Evolutionary conservation across 2,888 invertebrate genomes (phyloP).

Genomic region (Physocephala rufipes): DNA sequence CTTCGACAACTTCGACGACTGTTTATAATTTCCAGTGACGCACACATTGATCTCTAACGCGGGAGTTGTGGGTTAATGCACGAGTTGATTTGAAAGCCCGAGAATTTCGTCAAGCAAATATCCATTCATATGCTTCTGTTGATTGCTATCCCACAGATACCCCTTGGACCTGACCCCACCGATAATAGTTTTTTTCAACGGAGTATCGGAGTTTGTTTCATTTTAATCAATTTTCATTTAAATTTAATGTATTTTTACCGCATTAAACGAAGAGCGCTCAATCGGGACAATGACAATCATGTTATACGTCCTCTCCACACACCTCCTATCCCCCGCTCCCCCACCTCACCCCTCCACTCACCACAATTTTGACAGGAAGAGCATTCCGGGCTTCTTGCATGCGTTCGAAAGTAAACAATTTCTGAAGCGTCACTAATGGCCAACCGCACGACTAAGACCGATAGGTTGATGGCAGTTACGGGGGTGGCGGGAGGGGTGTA

Average conservation of each 20-base stretch:
- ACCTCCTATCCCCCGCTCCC: no score
- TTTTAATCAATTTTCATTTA: conserved; percentile 62
- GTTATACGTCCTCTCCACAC: no score
- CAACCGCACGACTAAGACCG: conserved; percentile 37
- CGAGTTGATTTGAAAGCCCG: conserved; percentile 37
- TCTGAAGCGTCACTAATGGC: conserved; percentile 55
- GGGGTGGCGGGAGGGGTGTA: neutral
- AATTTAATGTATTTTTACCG: conserved; percentile 53
- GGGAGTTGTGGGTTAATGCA: neutral
- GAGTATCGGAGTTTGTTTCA: conserved; percentile 43
- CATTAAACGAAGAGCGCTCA: conserved; percentile 24
- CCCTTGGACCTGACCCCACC: neutral
- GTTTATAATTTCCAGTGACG: no score
- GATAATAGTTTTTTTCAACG: neutral
- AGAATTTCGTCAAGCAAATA: conserved; percentile 44
- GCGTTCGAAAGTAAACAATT: conserved; percentile 56
- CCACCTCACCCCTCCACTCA: neutral
- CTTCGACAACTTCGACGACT: no score
- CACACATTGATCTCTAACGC: no score
- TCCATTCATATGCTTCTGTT: no score
- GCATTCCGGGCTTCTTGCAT: conserved; percentile 49
- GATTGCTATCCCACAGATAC: no score
- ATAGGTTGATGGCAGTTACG: no score
- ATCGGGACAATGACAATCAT: conserved; percentile 18
- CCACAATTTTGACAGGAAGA: neutral